A percentile compares a stretch with the other conserved stretches of the same genome.
Evolutionary conservation across 2,888 invertebrate genomes (phyloP).

Genomic region (Drosophila ezoana): DNA sequence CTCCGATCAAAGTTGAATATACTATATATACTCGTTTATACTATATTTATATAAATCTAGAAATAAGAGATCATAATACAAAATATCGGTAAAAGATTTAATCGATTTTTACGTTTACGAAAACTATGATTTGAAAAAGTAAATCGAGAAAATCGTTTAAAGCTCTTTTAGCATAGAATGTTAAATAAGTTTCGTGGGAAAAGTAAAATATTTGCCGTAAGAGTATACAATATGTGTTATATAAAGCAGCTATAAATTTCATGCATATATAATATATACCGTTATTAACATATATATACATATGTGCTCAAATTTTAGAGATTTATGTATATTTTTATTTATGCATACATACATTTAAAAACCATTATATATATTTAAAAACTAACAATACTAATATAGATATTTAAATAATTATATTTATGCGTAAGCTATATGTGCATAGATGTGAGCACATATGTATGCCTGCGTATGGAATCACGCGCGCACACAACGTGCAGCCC

Average conservation of each 20-base stretch:
- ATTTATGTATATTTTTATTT: neutral
- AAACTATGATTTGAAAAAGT: no score
- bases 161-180: no score
- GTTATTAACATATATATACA: neutral
- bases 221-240: constrained; percentile 2
- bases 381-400: neutral
- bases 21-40: no score
- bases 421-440: neutral
- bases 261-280: constrained; percentile 1
- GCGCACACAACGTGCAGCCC: constrained; percentile 5
- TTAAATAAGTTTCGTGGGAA: no score
- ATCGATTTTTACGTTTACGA: no score
- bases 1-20: no score
- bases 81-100: no score
- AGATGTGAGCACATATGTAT: neutral
- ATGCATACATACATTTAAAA: no score
- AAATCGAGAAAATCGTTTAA: no score
- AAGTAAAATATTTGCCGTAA: neutral
- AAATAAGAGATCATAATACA: no score
- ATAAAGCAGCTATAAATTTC: constrained; percentile 14
- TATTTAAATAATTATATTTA: neutral
- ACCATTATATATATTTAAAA: no score
- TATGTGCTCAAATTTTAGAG: neutral
- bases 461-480: constrained; percentile 6
- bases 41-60: no score